Base-by-base conservation (phyloP, 2,888 invertebrate genomes). In the Meganola albula region DNA sequence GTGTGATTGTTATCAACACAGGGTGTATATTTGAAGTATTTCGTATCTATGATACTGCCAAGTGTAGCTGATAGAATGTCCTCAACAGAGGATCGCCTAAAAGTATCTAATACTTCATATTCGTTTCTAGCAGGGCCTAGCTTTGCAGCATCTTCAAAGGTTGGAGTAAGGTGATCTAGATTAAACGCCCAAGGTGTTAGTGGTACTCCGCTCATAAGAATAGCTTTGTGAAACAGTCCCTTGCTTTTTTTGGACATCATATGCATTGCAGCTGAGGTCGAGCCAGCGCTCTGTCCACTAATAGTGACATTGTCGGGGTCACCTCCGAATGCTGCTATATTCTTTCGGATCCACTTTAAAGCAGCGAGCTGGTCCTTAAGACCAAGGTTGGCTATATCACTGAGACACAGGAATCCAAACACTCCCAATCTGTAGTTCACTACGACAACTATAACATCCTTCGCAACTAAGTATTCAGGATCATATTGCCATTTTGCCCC, bases 301-400 rank as follows among this genome's bases (percentile, higher is more conserved):
- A 85, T 39, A 0, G 80, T 83, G 2, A 85, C 80, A 34, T 82
- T 83, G 7, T 80, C 77, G 0, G 80, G 79, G 40, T 84, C 84
- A 21, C 85, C 85, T 1, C 82, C 80, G 31, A 84, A 83, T 1
- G 70, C 67, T 1, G 61, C 56, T 31, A 83, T 82, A 33, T 83
- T 84, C 14, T 48, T 63, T 18, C 48, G 59, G n/a, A 84, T 61
- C 84, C 85, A 85, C 46, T 65, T 71, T 3, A 85, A 52, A 6
- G 84, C 83, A 3, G 77, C 80, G 4, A 74, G 63, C 39, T 85
- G 85, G 40, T 85, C 85, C 43, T 77, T 75, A 2, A 85, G 44
- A 0, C 84, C 84, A 0, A 84, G 58, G 37, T 85, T 85, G 0
- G 84, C 73, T 1, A 76, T 51, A 10, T 66, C 70, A 34, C 76